These are phyloP conservation scores for Steinernema scapterisci DNA, from an alignment of 2,888 invertebrate species.

Conservation along the genomic window DNA sequence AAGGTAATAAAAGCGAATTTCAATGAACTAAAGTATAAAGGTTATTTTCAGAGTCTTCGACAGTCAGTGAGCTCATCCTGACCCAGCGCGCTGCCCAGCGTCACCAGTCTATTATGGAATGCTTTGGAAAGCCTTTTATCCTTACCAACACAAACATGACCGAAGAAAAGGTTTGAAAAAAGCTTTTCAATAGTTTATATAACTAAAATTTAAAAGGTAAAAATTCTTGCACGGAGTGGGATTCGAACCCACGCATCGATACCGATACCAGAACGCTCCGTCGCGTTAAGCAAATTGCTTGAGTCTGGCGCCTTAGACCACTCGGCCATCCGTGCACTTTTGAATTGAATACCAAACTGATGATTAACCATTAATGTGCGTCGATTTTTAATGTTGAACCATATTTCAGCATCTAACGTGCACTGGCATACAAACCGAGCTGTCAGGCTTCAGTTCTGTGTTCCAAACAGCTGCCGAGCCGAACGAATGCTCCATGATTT, in stretches of 20 bases:
- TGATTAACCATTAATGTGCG: background rate
- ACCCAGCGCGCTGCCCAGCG: constrained; percentile 2
- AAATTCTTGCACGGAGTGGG: constrained; percentile 18
- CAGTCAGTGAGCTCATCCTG: background rate
- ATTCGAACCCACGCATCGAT: constrained; percentile 26
- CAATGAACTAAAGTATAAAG: too few relatives aligned
- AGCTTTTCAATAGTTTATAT: background rate
- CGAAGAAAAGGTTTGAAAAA: constrained; percentile 12
- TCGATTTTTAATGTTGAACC: background rate
- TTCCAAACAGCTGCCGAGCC: constrained; percentile 20
- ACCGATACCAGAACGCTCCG: constrained; percentile 24
- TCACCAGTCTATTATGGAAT: constrained; percentile 24
- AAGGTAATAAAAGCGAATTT: background rate
- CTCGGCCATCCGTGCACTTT: constrained; percentile 66
- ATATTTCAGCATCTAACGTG: constrained; percentile 34
- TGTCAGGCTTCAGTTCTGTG: constrained; percentile 27
- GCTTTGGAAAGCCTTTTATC: constrained; percentile 16
- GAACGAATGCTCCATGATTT: constrained; percentile 32
- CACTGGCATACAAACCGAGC: constrained; percentile 34
- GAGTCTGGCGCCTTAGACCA: constrained; percentile 70
- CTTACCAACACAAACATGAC: constrained; percentile 1
- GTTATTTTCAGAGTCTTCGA: background rate
- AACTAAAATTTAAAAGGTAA: background rate
- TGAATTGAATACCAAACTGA: background rate
- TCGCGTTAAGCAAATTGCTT: constrained; percentile 50